Base-by-base conservation (phyloP, 2,888 invertebrate species). In the Campopleginae sp. region DNA sequence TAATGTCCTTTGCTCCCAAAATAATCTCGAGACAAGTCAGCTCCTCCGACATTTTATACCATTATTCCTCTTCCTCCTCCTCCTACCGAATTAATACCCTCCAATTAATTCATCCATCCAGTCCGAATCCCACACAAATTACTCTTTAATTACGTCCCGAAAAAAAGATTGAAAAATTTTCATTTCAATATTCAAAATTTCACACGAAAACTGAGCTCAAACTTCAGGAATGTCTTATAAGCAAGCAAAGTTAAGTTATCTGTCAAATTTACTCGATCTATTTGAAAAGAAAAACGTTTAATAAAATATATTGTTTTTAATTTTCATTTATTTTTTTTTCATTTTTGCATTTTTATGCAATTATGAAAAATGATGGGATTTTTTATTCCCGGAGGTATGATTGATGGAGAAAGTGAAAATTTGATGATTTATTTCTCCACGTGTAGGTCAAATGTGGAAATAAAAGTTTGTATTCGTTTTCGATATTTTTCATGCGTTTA, bases 401-500 rank as follows among this genome's bases (percentile, higher is more conserved):
- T 38, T 38, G 38, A 38, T 38, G 38, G 38, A 7, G 38, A 38
- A 38, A 38, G 38, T 38, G 38, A 38, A 38, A 38, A 38, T 38
- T 38, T 38, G 38, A 38, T 38, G 38, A 2, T 33, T 33, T 33
- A 33, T 33, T 2, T 5, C 7, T 38, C 0, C 38, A 38, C 38
- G 4, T 23, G 3, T 23, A 23, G 4, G 2, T 58, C 3, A 12
- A 27, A 71, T 31, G 3, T n/a, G 17, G 23, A 1, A 46, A 46
- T n/a, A 70, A 19, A 71, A 17, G 27, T 65, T 46, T 3, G 1
- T 46, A 23, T 51, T 71, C 65, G 58, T 66, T 66, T 66, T 38
- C 58, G 17, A 51, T 27, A 38, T 70, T 74, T 74, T 70, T 63
- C 75, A 63, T 44, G 66, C 51, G 66, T n/a, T n/a, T n/a, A 80